These are phyloP conservation scores for Scaeva pyrastri DNA, from an alignment of 2,888 invertebrate species.

Conservation along the genomic window DNA sequence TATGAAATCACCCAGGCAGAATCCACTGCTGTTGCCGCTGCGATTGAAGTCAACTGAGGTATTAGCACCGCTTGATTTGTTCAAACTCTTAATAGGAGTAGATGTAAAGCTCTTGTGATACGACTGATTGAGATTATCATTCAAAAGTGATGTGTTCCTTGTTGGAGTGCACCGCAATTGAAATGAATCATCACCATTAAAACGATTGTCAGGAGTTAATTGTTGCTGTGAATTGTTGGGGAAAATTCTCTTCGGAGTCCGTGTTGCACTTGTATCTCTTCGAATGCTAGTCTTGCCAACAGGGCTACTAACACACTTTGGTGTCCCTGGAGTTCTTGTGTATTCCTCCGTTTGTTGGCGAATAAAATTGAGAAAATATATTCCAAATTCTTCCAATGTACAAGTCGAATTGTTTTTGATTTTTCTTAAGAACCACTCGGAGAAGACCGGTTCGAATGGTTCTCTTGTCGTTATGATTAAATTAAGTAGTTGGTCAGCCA, in stretches of 20 bases:
- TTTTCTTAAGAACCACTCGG: conserved; percentile 77
- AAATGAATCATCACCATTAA: conserved; percentile 53
- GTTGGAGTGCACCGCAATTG: conserved; percentile 44
- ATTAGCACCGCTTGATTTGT: conserved; percentile 43
- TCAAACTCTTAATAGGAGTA: conserved; percentile 55
- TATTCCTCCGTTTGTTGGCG: conserved; percentile 86
- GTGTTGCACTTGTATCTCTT: conserved; percentile 42
- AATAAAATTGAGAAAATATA: conserved; percentile 86
- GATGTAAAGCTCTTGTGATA: conserved; percentile 46
- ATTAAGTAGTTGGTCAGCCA: conserved; percentile 72
- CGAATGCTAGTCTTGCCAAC: conserved; percentile 15
- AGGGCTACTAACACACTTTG: conserved; percentile 74
- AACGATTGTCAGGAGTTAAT: conserved; percentile 44
- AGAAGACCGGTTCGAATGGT: conserved; percentile 75
- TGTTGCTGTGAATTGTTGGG: conserved; percentile 42
- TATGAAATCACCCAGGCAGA: conserved; percentile 83
- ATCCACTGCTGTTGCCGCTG: conserved; percentile 75
- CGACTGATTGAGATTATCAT: conserved; percentile 48
- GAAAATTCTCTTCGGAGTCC: conserved; percentile 43
- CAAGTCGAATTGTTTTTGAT: conserved; percentile 75
- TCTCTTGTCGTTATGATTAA: conserved; percentile 58
- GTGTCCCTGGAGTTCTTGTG: conserved; percentile 78
- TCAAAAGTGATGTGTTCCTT: conserved; percentile 35
- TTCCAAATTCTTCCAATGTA: conserved; percentile 85
- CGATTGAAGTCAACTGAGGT: conserved; percentile 53